Base-by-base conservation (phyloP, 2,113 vertebrate genomes). In the Ctenodactylus gundi region DNA sequence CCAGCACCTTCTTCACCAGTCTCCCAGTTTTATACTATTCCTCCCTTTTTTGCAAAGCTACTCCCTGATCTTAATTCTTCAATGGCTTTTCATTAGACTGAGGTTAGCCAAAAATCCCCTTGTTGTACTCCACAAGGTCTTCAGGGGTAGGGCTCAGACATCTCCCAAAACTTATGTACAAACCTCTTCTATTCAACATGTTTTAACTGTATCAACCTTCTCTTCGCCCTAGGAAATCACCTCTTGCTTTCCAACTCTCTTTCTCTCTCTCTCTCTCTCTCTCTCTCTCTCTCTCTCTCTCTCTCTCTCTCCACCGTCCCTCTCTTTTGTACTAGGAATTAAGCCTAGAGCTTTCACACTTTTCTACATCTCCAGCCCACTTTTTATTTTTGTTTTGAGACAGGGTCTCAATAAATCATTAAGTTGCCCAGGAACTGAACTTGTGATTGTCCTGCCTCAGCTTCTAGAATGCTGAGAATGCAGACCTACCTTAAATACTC, bases 31-130 rank as follows among this genome's bases (percentile, higher is more conserved):
- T 12, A 21, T 27, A n/a, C 21, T n/a, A 14, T 3, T 7, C 27
- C 1, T 7, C 51, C 17, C 20, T 41, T 44, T 44, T 29, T 23
- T 11, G 27, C 18, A 4, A 18, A 0, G 21, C 20, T 14, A 4
- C 7, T 7, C 18, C 18, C 18, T 23, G 36, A 13, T 64, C 51
- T 18, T n/a, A 13, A 57, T 20, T 29, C 15, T 7, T 41, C 31
- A 0, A 0, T 17, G 72, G 6, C 80, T 36, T 65, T 34, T 23
- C 29, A 0, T 4, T 1, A 1, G 31, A 23, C 25, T 88, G 31
- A 75, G 31, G 20, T 55, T 44, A 60, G n/a, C n/a, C n/a, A n/a
- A n/a, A 67, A 84, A 27, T 5, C 7, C 39, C 41, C 23, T 25
- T 72, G 3, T 20, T 21, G 4, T 0, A 9, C 27, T 10, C 10